Percentiles rank a stretch among this genome's conserved stretches.
These are phyloP conservation scores for Penaeus japonicus DNA, from an alignment of 1,140 invertebrate genomes.

Conservation along the genomic window DNA sequence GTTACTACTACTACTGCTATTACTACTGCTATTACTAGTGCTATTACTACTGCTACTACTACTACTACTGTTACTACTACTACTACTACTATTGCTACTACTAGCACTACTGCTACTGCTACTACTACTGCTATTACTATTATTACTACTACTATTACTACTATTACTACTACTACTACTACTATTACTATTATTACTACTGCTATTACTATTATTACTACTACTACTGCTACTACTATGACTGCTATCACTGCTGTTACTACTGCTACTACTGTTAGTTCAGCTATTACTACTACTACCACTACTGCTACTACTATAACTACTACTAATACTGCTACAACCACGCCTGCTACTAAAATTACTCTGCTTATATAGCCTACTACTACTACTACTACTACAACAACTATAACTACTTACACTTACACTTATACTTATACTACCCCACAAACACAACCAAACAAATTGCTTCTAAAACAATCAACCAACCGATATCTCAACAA, in stretches of 20 bases:
- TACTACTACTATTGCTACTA: background rate
- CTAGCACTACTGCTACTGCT: background rate
- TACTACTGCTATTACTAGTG: background rate
- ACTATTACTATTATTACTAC: background rate
- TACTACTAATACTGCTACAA: too few relatives aligned
- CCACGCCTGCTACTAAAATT: too few relatives aligned
- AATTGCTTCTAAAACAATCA: too few relatives aligned
- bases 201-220: background rate
- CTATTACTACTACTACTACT: background rate
- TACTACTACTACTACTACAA: too few relatives aligned
- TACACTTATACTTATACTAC: too few relatives aligned
- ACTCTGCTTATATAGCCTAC: too few relatives aligned
- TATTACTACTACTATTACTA: background rate
- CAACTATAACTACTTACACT: too few relatives aligned
- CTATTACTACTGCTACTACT: conserved; percentile 1
- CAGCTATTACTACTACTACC: background rate
- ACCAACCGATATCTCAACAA: too few relatives aligned
- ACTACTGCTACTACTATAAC: too few relatives aligned
- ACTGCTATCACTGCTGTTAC: conserved; percentile 6
- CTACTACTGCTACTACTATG: background rate
- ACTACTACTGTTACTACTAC: background rate
- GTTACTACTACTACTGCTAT: background rate
- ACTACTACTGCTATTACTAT: background rate
- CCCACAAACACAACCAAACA: too few relatives aligned
- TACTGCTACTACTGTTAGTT: background rate